Evolutionary conservation across 2,797 vertebrate genomes (phyloP), one percentile per base, ranked within the genome.

Genomic region (Enteromius argenteus): DNA sequence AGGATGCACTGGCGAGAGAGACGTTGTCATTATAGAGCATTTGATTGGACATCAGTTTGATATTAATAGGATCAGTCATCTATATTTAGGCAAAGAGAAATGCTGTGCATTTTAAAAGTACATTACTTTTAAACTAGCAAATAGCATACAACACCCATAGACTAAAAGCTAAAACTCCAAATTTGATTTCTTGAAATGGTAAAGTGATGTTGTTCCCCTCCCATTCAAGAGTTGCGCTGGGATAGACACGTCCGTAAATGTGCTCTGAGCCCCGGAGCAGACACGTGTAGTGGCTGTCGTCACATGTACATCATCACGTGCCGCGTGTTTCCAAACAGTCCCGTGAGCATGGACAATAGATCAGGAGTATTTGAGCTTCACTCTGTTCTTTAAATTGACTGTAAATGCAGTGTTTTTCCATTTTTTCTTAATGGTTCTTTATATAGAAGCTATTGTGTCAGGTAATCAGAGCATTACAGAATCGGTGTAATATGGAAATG

Each of bases 241-340:
- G 58, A 62, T 32, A 37, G 21, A 39, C 62, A 17, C 11, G 1
- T n/a, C 81, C 5, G 27, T 27, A 64, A 66, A 83, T 53, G 32
- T 64, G 44, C 51, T 67, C 13, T 53, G 21, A 71, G 37, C 37
- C 74, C 74, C 14, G n/a, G 64, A 71, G 73, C 51, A 14, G 37
- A 78, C 82, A 84, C 66, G 82, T 84, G 82, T 37, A 46, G 42
- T 14, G 23, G 11, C 35, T 42, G 32, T 56, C n/a, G 14, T 60
- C 82, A 78, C 74, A 62, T 71, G 51, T 27, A 17, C 64, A 53
- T 27, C 44, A 15, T 68, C 73, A 84, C 21, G 74, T 35, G 74
- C 74, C n/a, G 39, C 7, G n/a, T 56, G 81, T 14, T 83, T 46
- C 32, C n/a, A 3, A 53, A 78, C 46, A 69, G 51, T 27, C 42